Evolutionary conservation across 1,140 invertebrate species (phyloP).

Genomic region (Lysiphlebus fabarum): DNA sequence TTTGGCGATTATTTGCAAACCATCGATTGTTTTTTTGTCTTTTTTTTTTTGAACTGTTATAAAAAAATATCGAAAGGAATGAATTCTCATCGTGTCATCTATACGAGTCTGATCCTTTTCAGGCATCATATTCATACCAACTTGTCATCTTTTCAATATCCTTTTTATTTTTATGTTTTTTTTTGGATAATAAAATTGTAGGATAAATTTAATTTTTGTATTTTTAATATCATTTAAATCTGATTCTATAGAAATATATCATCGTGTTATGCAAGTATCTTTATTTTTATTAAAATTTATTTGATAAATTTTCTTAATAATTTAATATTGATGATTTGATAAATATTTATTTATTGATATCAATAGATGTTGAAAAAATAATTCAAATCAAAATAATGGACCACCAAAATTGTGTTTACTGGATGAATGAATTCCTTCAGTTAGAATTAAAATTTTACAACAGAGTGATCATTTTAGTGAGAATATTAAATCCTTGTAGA

Average conservation of each 20-base stretch:
- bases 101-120: slow-evolving; percentile 8
- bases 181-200: not conserved
- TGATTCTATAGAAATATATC: too few species aligned
- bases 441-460: too few species aligned
- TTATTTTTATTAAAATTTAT: too few species aligned
- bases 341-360: too few species aligned
- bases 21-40: not conserved
- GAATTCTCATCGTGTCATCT: slow-evolving; percentile 20
- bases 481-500: not conserved
- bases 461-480: too few species aligned
- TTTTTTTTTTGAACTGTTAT: not conserved
- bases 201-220: too few species aligned
- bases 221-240: not conserved
- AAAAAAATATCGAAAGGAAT: not conserved
- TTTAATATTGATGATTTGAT: too few species aligned
- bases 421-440: not conserved
- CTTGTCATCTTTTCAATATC: slow-evolving; percentile 1
- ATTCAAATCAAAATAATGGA: not conserved
- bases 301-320: too few species aligned
- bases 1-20: not conserved
- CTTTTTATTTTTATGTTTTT: slow-evolving; percentile 11
- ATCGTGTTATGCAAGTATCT: too few species aligned
- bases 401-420: not conserved
- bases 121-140: too few species aligned
- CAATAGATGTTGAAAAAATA: not conserved